phyloP scores from a whole-genome alignment of 2,113 vertebrate genomes.

The Todiramphus chloris region DNA sequence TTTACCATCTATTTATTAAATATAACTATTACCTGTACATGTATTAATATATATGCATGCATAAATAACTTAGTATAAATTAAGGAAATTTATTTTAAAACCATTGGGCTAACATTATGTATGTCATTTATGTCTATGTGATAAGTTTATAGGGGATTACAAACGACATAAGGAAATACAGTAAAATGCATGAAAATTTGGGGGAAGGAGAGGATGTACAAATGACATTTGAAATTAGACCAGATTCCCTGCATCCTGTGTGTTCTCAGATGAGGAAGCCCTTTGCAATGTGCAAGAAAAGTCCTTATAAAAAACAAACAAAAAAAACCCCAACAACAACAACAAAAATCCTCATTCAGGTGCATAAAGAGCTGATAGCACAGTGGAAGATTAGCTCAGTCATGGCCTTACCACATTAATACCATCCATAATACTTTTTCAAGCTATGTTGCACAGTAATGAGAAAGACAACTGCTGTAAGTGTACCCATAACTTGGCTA shows the following conservation, averaged over 20 bases:
- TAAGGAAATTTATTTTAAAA: not conserved
- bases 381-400: not conserved
- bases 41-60: not conserved
- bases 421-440: not conserved
- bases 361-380: not conserved
- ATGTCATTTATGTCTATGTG: accelerated
- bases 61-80: not conserved
- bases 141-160: not conserved
- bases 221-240: not conserved
- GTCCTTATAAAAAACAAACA: too few relatives aligned
- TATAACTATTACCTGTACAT: not conserved
- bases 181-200: not conserved
- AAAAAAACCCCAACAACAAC: too few relatives aligned
- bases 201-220: not conserved
- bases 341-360: not conserved
- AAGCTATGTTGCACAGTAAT: not conserved
- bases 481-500: not conserved
- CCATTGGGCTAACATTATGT: not conserved
- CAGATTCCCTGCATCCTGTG: accelerated
- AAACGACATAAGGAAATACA: not conserved
- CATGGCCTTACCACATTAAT: not conserved
- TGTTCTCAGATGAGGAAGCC: not conserved
- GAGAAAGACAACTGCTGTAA: not conserved
- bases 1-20: not conserved
- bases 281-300: not conserved